These are phyloP conservation scores for Lepisosteus oculatus DNA, from an alignment of 2,113 vertebrate genomes.

Conservation along the genomic window DNA sequence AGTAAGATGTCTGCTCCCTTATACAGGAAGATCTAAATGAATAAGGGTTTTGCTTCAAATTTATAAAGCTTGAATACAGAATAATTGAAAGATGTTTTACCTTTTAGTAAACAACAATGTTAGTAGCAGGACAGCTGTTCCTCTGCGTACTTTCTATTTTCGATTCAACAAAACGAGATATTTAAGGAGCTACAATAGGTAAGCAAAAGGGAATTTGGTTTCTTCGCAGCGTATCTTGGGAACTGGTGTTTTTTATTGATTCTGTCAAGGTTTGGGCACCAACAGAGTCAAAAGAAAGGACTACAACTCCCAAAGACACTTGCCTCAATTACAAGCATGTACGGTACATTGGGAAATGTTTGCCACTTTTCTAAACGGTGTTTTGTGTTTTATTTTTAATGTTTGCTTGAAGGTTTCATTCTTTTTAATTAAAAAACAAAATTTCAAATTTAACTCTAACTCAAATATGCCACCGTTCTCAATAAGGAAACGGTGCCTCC, in stretches of 20 bases:
- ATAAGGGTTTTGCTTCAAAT: slow-evolving; percentile 29
- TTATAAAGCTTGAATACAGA: slow-evolving; percentile 26
- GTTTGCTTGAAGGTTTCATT: too few relatives aligned
- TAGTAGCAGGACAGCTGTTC: slow-evolving; percentile 21
- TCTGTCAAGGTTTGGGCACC: not conserved
- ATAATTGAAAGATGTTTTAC: slow-evolving; percentile 45
- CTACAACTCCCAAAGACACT: not conserved
- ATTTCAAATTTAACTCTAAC: too few relatives aligned
- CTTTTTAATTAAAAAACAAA: too few relatives aligned
- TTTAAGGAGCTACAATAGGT: slow-evolving; percentile 55
- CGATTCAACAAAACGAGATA: slow-evolving; percentile 44
- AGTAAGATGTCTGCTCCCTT: slow-evolving; percentile 53
- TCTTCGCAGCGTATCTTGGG: not conserved
- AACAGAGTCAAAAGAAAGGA: not conserved
- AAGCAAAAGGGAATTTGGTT: slow-evolving; percentile 22
- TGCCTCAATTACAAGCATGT: too few relatives aligned
- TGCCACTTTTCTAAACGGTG: too few relatives aligned
- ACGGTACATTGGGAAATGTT: too few relatives aligned
- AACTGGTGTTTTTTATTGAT: not conserved
- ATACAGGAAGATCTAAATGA: slow-evolving; percentile 8
- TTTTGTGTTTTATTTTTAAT: too few relatives aligned
- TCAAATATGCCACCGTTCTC: too few relatives aligned
- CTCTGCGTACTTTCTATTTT: slow-evolving; percentile 31
- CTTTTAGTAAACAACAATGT: slow-evolving; percentile 47
- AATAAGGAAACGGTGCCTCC: too few relatives aligned